Evolutionary conservation across 1,140 invertebrate species (phyloP).

Genomic region (Maniola jurtina): DNA sequence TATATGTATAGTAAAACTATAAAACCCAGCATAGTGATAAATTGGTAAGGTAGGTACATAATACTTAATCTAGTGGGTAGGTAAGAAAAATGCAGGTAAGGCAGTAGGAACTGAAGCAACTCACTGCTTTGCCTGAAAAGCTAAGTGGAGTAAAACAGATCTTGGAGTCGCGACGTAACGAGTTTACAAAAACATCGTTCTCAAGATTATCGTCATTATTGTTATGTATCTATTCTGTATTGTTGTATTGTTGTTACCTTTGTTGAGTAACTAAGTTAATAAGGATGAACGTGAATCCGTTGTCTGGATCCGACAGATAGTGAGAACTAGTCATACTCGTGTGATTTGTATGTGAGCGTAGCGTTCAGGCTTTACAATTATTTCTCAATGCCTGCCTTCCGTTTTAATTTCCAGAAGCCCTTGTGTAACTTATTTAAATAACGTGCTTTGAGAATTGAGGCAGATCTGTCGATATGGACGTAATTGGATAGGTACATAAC

Average conservation of each 20-base stretch:
- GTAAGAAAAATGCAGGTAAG: background rate
- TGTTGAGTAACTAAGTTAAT: constrained; percentile 31
- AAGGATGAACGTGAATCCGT: constrained; percentile 18
- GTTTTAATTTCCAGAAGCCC: no score
- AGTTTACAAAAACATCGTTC: constrained; percentile 30
- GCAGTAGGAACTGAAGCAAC: constrained; percentile 8
- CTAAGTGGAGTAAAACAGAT: constrained; percentile 17
- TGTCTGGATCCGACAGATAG: constrained; percentile 25
- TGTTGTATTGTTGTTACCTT: constrained; percentile 20
- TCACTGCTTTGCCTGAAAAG: constrained; percentile 10
- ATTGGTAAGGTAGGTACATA: no score
- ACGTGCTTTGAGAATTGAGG: no score
- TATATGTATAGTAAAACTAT: no score
- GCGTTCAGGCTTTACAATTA: no score
- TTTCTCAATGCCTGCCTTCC: no score
- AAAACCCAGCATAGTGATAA: no score
- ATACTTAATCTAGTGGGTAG: no score
- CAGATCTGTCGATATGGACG: no score
- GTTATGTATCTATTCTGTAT: constrained; percentile 12
- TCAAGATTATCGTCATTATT: constrained; percentile 28
- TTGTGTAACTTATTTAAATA: no score
- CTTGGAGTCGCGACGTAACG: constrained; percentile 20
- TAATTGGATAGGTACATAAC: no score
- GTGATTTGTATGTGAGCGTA: no score
- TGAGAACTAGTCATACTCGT: constrained; percentile 19